These are phyloP conservation scores for Euproctis similis DNA, from an alignment of 2,888 invertebrate species.

Conservation along the genomic window DNA sequence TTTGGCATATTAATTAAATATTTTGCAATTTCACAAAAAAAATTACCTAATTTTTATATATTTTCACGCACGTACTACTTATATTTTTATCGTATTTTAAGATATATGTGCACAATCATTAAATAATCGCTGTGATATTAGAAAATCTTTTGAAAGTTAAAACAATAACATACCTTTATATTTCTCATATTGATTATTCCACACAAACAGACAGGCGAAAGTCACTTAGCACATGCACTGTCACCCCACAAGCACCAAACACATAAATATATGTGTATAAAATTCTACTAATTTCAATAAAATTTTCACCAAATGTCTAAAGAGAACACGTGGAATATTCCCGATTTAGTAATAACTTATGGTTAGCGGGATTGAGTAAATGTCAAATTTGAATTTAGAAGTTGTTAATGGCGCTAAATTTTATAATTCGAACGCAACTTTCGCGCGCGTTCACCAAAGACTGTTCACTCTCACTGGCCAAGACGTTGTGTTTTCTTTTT, in stretches of 20 bases:
- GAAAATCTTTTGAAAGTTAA: constrained; percentile 1
- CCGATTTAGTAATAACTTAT: constrained; percentile 12
- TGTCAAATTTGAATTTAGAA: constrained; percentile 21
- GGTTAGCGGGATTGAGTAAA: constrained; percentile 8
- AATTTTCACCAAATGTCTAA: constrained; percentile 21
- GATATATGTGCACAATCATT: no score
- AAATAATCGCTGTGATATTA: no score
- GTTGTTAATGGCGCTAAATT: constrained; percentile 49
- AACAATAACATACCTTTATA: constrained; percentile 43
- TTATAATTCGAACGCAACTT: constrained; percentile 43
- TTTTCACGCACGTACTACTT: no score
- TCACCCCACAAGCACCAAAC: constrained; percentile 39
- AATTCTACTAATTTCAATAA: constrained; percentile 1
- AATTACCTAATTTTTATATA: no score
- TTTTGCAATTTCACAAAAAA: no score
- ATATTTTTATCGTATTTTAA: no score
- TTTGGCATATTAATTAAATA: no score
- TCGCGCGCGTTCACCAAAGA: constrained; percentile 42
- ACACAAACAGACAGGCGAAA: constrained; percentile 40
- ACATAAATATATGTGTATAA: constrained; percentile 19
- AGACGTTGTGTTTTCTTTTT: constrained; percentile 56
- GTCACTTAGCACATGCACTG: constrained; percentile 52
- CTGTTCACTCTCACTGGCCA: constrained; percentile 64
- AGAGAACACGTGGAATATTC: constrained; percentile 9
- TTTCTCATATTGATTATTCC: constrained; percentile 59